A percentile compares a stretch with the other conserved stretches of the same genome.
Evolutionary conservation across 2,113 vertebrate species (phyloP).

Genomic region (Dascyllus trimaculatus): DNA sequence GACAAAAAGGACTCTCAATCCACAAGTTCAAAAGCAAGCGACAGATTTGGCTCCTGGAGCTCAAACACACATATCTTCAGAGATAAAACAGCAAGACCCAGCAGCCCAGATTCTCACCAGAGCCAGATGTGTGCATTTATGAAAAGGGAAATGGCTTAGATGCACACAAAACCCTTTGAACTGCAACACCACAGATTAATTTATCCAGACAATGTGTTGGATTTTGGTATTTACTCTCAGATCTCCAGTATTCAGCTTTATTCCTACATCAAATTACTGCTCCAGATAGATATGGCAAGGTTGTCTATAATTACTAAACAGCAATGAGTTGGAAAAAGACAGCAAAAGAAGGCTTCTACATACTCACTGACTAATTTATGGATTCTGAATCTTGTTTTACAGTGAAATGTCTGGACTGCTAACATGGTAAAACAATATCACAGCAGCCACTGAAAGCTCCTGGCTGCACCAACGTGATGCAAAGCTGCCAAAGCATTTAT

Average conservation of each 20-base stretch:
- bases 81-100: neutral
- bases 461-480: neutral
- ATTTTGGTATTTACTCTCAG: neutral
- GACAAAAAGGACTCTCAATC: conserved; percentile 12
- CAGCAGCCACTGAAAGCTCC: neutral
- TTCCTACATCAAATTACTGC: neutral
- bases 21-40: conserved; percentile 25
- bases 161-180: neutral
- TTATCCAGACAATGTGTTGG: neutral
- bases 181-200: neutral
- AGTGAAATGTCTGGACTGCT: neutral
- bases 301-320: neutral
- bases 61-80: neutral
- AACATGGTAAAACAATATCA: neutral
- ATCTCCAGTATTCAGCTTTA: neutral
- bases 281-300: neutral
- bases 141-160: neutral
- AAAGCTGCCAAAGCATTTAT: conserved; percentile 18
- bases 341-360: neutral
- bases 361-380: too few species aligned
- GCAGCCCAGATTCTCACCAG: neutral
- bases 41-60: neutral
- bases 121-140: neutral
- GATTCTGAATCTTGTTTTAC: neutral
- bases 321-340: neutral